Conservation (phyloP, 2,888 invertebrate genomes). For the Adineta ricciae region DNA sequence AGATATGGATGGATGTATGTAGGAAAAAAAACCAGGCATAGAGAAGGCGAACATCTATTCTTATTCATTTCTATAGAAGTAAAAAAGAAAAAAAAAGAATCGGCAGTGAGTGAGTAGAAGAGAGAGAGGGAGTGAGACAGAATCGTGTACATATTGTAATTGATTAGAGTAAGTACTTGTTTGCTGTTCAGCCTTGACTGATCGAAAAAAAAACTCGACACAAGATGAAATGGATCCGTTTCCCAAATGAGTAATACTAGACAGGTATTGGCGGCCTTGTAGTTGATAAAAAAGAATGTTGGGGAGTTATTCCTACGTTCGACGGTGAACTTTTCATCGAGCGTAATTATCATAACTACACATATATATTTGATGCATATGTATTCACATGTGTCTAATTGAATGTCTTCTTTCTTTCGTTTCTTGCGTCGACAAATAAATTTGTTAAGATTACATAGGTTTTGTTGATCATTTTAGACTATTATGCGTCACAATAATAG, state of each 20-base stretch:
- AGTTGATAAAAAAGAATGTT: background rate
- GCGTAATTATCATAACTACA: background rate
- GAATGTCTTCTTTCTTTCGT: background rate
- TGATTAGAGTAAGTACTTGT: background rate
- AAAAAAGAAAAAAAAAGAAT: background rate
- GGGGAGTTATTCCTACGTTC: background rate
- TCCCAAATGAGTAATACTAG: background rate
- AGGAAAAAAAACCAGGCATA: background rate
- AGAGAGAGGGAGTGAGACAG: background rate
- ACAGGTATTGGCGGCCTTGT: background rate
- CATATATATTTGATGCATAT: background rate
- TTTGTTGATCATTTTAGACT: background rate
- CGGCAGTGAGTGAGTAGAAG: no score
- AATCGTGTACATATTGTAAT: background rate
- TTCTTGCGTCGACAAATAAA: background rate
- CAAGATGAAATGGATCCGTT: background rate
- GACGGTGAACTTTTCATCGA: background rate
- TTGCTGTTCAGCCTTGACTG: background rate
- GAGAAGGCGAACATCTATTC: background rate
- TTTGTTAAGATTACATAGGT: background rate
- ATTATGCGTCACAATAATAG: background rate
- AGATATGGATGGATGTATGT: background rate
- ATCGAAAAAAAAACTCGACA: background rate
- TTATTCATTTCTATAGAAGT: background rate
- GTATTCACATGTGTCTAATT: background rate